Evolutionary conservation across 2,113 vertebrate genomes (phyloP).

Genomic region (Camelus dromedarius): DNA sequence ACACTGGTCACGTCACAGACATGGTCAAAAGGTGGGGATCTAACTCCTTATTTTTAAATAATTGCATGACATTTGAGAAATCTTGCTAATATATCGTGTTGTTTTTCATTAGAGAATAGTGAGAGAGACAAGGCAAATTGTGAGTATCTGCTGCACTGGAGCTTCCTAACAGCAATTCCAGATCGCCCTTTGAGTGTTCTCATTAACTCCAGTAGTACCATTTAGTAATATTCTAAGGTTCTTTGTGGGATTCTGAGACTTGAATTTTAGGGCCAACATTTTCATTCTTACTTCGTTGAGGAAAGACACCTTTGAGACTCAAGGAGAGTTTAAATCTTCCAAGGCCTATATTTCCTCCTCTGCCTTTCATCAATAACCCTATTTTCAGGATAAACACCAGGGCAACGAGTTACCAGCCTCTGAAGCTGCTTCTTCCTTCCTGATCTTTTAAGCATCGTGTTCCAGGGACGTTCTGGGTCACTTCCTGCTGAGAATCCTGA

Average conservation of each 20-base stretch:
- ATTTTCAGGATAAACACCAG: background rate
- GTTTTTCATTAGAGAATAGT: background rate
- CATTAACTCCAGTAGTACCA: background rate
- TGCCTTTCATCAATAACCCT: background rate
- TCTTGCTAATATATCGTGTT: background rate
- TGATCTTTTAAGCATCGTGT: background rate
- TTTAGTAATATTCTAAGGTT: background rate
- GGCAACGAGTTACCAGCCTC: background rate
- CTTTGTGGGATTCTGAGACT: background rate
- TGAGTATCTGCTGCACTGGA: background rate
- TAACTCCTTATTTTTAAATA: conserved; percentile 39
- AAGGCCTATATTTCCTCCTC: background rate
- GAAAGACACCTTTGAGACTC: background rate
- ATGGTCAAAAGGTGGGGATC: background rate
- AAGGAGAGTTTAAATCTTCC: background rate
- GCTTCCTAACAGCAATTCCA: background rate
- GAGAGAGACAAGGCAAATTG: background rate
- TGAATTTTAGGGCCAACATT: conserved; percentile 6
- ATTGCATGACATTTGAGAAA: background rate
- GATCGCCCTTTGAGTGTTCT: background rate
- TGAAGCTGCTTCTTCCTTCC: background rate
- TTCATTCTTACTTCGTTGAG: background rate
- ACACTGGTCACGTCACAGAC: background rate
- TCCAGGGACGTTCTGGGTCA: background rate
- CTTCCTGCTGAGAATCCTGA: background rate